Conservation (phyloP, 2,113 vertebrate species). For the Pholis gunnellus region DNA sequence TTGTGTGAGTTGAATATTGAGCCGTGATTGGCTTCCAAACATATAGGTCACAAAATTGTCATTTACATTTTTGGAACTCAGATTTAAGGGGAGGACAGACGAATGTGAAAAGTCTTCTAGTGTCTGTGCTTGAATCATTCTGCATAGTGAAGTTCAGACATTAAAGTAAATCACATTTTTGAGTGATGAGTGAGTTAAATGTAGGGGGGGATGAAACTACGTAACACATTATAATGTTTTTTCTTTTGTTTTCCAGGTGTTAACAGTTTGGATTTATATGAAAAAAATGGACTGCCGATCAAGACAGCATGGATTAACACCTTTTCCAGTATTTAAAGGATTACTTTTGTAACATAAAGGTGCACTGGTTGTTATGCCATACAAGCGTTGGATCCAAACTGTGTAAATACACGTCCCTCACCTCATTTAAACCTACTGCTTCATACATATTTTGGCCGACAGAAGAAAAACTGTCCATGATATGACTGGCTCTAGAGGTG, state of each 20-base stretch:
- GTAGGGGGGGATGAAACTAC: background rate
- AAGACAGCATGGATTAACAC: background rate
- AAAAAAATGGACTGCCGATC: slow-evolving; percentile 2
- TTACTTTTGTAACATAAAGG: background rate
- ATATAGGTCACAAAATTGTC: background rate
- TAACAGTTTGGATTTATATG: slow-evolving; percentile 12
- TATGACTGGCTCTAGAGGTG: slow-evolving; percentile 58
- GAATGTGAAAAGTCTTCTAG: background rate
- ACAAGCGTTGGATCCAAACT: background rate
- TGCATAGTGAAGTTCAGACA: background rate
- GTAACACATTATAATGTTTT: background rate
- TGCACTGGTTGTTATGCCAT: background rate
- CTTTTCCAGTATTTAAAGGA: slow-evolving; percentile 10
- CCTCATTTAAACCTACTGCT: background rate
- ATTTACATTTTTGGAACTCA: background rate
- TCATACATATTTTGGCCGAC: background rate
- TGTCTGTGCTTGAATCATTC: background rate
- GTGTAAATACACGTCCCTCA: background rate
- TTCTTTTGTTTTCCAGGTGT: slow-evolving; percentile 65
- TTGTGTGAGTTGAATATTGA: background rate
- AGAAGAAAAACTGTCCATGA: slow-evolving; percentile 36
- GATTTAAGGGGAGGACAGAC: background rate
- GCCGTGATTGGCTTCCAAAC: background rate
- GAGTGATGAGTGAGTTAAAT: background rate
- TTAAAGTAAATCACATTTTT: background rate